A percentile compares a stretch with the other conserved stretches of the same genome.
phyloP scores from a whole-genome alignment of 37 sponge, comb jelly and placozoan species.

The Ianthella basta region DNA sequence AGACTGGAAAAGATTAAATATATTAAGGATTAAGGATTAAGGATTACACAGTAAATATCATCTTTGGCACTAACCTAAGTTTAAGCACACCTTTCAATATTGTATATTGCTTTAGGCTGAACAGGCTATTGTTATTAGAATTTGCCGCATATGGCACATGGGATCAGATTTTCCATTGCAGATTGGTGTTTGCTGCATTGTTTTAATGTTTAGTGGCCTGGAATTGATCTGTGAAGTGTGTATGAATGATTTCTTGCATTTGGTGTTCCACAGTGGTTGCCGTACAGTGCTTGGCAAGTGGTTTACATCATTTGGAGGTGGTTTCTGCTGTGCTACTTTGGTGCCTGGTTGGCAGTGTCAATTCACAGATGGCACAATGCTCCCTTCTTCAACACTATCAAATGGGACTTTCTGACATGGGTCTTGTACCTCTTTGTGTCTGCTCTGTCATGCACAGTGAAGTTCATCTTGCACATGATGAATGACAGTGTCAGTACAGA shows the following conservation, averaged over 20 bases:
- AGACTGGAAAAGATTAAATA: too few relatives aligned
- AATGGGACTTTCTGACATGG: conserved; percentile 47
- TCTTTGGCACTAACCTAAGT: too few relatives aligned
- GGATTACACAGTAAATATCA: too few relatives aligned
- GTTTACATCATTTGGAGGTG: conserved; percentile 50
- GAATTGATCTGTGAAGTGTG: too few relatives aligned
- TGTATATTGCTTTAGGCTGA: too few relatives aligned
- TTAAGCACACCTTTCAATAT: too few relatives aligned
- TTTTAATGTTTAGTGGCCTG: too few relatives aligned
- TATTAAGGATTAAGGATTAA: too few relatives aligned
- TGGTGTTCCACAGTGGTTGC: conserved; percentile 50
- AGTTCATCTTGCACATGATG: conserved; percentile 4
- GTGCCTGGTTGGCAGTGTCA: conserved; percentile 28
- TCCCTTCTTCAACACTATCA: conserved; percentile 52
- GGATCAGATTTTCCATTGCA: too few relatives aligned
- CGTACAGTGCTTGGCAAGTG: conserved; percentile 36
- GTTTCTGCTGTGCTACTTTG: conserved; percentile 46
- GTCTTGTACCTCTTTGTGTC: conserved; percentile 37
- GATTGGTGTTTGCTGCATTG: too few relatives aligned
- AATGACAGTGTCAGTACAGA: not conserved
- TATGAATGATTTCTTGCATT: not conserved
- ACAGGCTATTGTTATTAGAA: too few relatives aligned
- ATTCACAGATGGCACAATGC: not conserved
- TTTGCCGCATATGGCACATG: too few relatives aligned
- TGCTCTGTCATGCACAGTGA: conserved; percentile 18